phyloP scores from a whole-genome alignment of 2,113 vertebrate genomes.

The Ciconia maguari region DNA sequence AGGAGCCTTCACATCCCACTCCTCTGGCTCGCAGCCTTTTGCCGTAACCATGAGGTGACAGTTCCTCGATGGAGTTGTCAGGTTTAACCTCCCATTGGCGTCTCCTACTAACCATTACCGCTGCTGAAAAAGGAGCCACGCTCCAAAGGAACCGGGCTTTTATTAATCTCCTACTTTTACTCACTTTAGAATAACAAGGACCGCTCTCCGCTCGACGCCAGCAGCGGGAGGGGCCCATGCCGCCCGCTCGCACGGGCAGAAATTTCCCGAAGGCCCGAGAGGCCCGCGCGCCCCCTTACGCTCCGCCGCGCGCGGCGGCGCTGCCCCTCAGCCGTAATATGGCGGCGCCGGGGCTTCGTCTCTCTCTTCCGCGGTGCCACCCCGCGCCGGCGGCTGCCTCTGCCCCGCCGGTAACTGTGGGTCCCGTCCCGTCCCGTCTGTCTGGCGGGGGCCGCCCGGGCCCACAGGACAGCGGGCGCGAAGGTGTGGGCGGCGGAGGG shows the following conservation, averaged over 20 bases:
- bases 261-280: not conserved
- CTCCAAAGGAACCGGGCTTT: too few species aligned
- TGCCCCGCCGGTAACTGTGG: not conserved
- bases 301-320: too few species aligned
- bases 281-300: rapidly evolving
- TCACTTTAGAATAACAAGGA: not conserved
- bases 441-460: rapidly evolving
- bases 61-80: rapidly evolving
- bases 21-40: not conserved
- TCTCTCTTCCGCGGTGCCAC: rapidly evolving
- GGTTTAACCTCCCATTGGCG: rapidly evolving
- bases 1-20: rapidly evolving
- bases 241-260: rapidly evolving
- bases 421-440: rapidly evolving
- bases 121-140: too few species aligned
- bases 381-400: rapidly evolving
- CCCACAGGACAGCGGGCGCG: too few species aligned
- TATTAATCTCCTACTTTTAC: not conserved
- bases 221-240: too few species aligned
- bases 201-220: too few species aligned
- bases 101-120: rapidly evolving
- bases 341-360: rapidly evolving
- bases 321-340: not conserved
- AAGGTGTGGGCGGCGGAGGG: not conserved
- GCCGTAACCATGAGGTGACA: rapidly evolving